Evolutionary conservation across 2,888 invertebrate species (phyloP).

Genomic region (Chydorus sphaericus): DNA sequence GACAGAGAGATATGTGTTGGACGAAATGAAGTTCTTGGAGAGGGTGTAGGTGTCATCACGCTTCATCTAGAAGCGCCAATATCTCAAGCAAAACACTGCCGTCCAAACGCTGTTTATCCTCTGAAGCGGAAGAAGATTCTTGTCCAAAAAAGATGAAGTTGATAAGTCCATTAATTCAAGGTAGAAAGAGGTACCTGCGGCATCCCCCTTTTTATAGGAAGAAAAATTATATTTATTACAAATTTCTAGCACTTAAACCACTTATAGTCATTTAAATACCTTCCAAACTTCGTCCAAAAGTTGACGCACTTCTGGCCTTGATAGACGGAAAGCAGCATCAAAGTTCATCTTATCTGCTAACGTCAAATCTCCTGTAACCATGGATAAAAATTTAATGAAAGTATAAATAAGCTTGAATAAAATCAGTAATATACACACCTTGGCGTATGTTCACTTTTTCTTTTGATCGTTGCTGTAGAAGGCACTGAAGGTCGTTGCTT

Average conservation of each 20-base stretch:
- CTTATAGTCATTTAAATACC: no score
- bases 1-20: slow-evolving; percentile 1
- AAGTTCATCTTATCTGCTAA: slow-evolving; percentile 6
- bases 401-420: not conserved
- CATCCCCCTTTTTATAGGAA: not conserved
- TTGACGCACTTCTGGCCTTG: not conserved
- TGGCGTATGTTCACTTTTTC: not conserved
- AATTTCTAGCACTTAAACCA: no score
- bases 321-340: not conserved
- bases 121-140: not conserved
- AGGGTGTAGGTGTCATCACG: slow-evolving; percentile 2
- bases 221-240: no score
- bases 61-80: not conserved
- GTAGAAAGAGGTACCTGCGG: slow-evolving; percentile 3
- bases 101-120: not conserved
- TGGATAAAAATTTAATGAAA: not conserved
- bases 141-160: not conserved
- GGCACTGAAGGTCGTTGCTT: not conserved
- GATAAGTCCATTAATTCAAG: not conserved
- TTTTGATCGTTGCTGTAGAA: not conserved
- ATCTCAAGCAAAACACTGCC: not conserved
- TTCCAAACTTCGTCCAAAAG: not conserved
- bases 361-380: not conserved
- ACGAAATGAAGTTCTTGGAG: not conserved
- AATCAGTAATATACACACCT: not conserved